Evolutionary conservation across 2,113 vertebrate species (phyloP).

Genomic region (Gopherus evgoodei): DNA sequence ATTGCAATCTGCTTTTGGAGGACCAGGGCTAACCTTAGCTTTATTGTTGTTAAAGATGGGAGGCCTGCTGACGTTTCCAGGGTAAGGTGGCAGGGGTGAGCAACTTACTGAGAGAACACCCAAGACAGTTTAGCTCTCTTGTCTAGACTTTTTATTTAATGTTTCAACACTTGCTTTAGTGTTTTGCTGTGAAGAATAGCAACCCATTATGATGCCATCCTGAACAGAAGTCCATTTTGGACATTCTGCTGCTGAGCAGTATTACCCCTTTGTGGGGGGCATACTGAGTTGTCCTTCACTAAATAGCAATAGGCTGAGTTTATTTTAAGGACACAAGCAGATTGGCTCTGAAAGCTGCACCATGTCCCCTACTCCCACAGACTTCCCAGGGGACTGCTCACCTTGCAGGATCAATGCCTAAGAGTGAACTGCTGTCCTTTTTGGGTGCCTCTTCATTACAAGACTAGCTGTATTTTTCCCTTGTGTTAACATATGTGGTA

Average conservation of each 20-base stretch:
- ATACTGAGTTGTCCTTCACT: neutral
- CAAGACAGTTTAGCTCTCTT: neutral
- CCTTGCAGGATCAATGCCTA: neutral
- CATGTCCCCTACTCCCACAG: neutral
- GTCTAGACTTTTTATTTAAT: neutral
- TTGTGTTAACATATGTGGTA: neutral
- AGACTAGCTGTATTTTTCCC: neutral
- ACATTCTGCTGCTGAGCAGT: neutral
- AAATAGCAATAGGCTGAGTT: neutral
- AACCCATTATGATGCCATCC: neutral
- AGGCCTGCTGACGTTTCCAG: neutral
- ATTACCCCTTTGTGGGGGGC: neutral
- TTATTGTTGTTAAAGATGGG: neutral
- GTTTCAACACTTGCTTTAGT: neutral
- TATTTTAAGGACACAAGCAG: neutral
- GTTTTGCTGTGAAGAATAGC: neutral
- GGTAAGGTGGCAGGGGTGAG: conserved; percentile 18
- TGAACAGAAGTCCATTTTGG: neutral
- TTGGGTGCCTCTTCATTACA: neutral
- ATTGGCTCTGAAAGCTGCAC: neutral
- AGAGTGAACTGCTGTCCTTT: accelerated
- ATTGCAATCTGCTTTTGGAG: neutral
- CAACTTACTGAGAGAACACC: conserved; percentile 39
- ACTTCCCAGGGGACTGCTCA: neutral
- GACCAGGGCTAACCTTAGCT: neutral